Evolutionary conservation across 2,888 invertebrate genomes (phyloP), one percentile per base, ranked within the genome.

Genomic region (Liodrosophila aerea): DNA sequence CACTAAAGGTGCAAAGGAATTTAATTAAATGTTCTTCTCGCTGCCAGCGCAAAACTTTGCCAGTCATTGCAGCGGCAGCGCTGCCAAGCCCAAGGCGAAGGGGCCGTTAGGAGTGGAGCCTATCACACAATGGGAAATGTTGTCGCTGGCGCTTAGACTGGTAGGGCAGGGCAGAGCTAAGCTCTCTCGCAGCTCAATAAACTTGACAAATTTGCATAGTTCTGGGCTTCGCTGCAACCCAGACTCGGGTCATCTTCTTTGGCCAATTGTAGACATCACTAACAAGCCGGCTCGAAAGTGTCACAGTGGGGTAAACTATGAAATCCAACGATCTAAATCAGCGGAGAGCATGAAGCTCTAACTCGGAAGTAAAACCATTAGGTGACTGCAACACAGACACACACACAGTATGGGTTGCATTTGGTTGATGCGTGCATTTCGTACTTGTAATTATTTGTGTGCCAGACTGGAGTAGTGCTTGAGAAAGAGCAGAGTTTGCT

Each of bases 1-100:
- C 85, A 78, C 85, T 81, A 75, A 81, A 81, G 81, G 81, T 81
- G 81, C 85, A 82, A 85, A 85, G 81, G 81, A 82, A 82, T 82
- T 82, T 82, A 82, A 82, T 82, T 85, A 82, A 85, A 82, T 85
- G 81, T 76, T 70, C 78, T 72, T 64, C 64, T 64, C 58, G 51
- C 64, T 44, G 64, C 58, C 66, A 60, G 27, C 36, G 37, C 56
- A 49, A 82, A 78, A 75, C 58, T 78, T 76, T 73, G 49, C 39
- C 70, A 61, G 31, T 29, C 61, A 63, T 50, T 73, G 72, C 82
- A 73, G 59, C 58, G 39, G 16, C 46, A 8, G n/a, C 9, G 50
- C 37, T 15, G 45, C 15, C 29, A 16, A 15, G 16, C 1, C 15
- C 4, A 9, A 4, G 18, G 39, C n/a, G n/a, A n/a, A 22, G 22